Evolutionary conservation across 2,113 vertebrate species (phyloP).

Genomic region (Myodes glareolus): DNA sequence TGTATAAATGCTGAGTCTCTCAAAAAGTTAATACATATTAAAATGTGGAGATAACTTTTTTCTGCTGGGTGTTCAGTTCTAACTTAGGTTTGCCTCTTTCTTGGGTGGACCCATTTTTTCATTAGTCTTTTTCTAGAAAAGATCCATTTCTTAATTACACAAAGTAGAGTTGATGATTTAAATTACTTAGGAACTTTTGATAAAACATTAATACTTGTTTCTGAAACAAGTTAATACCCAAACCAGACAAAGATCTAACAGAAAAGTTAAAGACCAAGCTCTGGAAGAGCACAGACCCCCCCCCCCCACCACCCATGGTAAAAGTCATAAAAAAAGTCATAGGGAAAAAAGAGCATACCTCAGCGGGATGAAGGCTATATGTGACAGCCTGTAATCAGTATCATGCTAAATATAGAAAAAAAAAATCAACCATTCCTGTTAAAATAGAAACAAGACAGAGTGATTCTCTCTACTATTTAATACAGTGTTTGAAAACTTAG

Average conservation of each 20-base stretch:
- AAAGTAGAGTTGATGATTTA: not conserved
- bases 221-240: not conserved
- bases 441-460: not conserved
- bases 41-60: not conserved
- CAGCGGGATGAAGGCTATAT: not conserved
- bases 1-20: not conserved
- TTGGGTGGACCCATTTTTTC: not conserved
- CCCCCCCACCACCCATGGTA: too few relatives aligned
- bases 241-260: not conserved
- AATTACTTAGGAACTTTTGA: not conserved
- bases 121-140: not conserved
- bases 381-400: not conserved
- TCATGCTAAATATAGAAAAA: not conserved
- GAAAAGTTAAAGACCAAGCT: not conserved
- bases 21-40: not conserved
- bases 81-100: constrained; percentile 5
- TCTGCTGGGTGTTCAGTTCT: constrained; percentile 21
- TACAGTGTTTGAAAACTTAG: not conserved
- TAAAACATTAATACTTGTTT: not conserved
- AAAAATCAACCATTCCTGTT: not conserved
- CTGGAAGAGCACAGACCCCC: not conserved
- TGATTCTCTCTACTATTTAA: not conserved
- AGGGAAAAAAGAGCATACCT: not conserved
- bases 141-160: not conserved
- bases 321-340: not conserved